These are phyloP conservation scores for Aporophyla nigra DNA, from an alignment of 2,888 invertebrate genomes.

Conservation along the genomic window DNA sequence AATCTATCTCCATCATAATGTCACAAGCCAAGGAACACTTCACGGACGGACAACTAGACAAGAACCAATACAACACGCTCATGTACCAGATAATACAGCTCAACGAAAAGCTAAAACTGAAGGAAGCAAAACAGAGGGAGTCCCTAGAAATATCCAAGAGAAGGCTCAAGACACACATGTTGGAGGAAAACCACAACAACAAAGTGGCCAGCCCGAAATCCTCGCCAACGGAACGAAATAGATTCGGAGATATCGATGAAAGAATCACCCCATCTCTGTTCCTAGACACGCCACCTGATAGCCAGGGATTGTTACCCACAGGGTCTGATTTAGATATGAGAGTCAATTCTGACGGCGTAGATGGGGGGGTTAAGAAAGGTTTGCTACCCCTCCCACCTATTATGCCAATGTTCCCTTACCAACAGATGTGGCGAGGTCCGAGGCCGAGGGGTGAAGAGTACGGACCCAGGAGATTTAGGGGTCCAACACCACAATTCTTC, in stretches of 20 bases:
- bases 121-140: conserved; percentile 94
- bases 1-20: conserved; percentile 94
- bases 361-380: conserved; percentile 65
- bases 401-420: conserved; percentile 79
- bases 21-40: conserved; percentile 95
- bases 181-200: conserved; percentile 85
- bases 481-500: conserved; percentile 78
- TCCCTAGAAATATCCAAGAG: conserved; percentile 90
- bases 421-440: conserved; percentile 81
- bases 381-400: conserved; percentile 79
- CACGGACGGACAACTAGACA: conserved; percentile 93
- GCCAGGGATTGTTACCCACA: conserved; percentile 71
- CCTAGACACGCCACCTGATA: conserved; percentile 80
- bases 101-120: conserved; percentile 94
- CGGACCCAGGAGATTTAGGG: conserved; percentile 81
- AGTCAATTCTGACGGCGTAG: conserved; percentile 73
- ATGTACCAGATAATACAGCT: conserved; percentile 95
- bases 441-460: conserved; percentile 82
- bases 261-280: conserved; percentile 82
- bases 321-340: conserved; percentile 85
- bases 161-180: conserved; percentile 82
- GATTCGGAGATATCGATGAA: conserved; percentile 90
- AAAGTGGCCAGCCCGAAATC: conserved; percentile 88
- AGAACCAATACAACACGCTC: conserved; percentile 94
- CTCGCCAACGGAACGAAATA: conserved; percentile 81